These are phyloP conservation scores for Luperina testacea DNA, from an alignment of 2,888 invertebrate species.

Conservation along the genomic window DNA sequence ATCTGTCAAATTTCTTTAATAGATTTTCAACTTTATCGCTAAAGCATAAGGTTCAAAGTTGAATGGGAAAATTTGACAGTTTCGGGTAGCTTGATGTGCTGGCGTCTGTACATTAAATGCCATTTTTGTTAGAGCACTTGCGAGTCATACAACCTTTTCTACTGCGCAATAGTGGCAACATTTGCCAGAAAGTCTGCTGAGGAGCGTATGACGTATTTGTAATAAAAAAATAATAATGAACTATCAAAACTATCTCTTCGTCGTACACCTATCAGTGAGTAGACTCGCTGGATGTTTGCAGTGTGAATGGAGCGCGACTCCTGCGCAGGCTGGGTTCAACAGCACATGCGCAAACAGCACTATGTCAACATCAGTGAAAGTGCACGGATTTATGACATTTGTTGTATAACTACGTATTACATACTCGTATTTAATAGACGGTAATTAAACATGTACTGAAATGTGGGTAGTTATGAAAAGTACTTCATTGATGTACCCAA, in stretches of 20 bases:
- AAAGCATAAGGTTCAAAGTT: too few relatives aligned
- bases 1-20: too few relatives aligned
- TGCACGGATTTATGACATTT: constrained; percentile 63
- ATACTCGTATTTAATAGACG: neutral
- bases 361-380: constrained; percentile 60
- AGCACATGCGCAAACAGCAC: constrained; percentile 71
- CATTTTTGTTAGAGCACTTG: neutral
- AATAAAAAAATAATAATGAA: neutral
- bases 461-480: neutral
- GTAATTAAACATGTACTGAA: neutral
- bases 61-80: too few relatives aligned
- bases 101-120: neutral
- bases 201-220: neutral
- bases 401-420: constrained; percentile 59
- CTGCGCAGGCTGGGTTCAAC: constrained; percentile 70
- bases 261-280: constrained; percentile 38
- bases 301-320: constrained; percentile 67
- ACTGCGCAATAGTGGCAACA: neutral
- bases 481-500: neutral
- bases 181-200: neutral
- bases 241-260: constrained; percentile 27
- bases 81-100: too few relatives aligned
- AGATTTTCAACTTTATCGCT: too few relatives aligned
- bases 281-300: constrained; percentile 62
- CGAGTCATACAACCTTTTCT: neutral